Evolutionary conservation across 2,113 vertebrate genomes (phyloP), one percentile per base, ranked within the genome.

Genomic region (Aphyosemion australe): DNA sequence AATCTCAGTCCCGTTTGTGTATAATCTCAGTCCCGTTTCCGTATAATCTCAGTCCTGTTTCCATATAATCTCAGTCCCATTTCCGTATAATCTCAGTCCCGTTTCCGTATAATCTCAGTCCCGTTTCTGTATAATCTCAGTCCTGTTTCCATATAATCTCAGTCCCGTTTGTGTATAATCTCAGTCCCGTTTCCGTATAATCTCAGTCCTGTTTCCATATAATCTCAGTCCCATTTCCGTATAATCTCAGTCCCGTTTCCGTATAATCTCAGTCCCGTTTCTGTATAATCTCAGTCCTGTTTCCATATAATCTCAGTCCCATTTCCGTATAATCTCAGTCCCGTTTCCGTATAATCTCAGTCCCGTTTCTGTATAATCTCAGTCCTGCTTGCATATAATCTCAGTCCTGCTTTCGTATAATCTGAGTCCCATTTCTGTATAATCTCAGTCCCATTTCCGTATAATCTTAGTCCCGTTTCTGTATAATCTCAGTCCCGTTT

Each of bases 61-160:
- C 4, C 2, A 6, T 5, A 10, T 39, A 39, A 39, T 39, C 37
- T 39, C 37, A 39, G 11, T n/a, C n/a, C n/a, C n/a, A n/a, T n/a
- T n/a, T n/a, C n/a, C n/a, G 51, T 64, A 48, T 19, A n/a, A 20
- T 19, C 32, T 19, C 26, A 26, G 53, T 34, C 12, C 34, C 14
- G 12, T 20, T 6, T n/a, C 59, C 76, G 71, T 59, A 82, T 85
- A 71, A 69, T 83, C 66, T 75, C 70, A 57, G 18, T 69, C 56
- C 8, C 7, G 37, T 39, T 39, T 39, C 4, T 5, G 37, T 5
- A 10, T 39, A 39, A 39, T 39, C 37, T 39, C 37, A 39, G 11
- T n/a, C n/a, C n/a, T n/a, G n/a, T n/a, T n/a, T n/a, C n/a, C n/a
- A n/a, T 64, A 48, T 19, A n/a, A 20, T 19, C 32, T 19, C 26